phyloP scores from a whole-genome alignment of 2,113 vertebrate species.

The Mobula hypostoma region DNA sequence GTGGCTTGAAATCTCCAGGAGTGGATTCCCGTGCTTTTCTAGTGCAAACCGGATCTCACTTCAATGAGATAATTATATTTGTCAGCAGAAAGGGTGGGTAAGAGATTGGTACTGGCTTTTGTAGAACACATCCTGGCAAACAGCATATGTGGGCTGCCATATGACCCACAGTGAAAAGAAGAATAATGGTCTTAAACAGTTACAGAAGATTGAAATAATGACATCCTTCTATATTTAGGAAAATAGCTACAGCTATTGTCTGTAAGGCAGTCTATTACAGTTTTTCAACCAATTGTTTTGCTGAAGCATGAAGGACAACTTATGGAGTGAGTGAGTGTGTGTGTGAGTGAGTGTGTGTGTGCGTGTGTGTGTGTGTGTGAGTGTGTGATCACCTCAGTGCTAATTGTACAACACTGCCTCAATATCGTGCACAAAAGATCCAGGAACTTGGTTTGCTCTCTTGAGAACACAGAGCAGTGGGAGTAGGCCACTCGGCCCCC shows the following conservation, averaged over 20 bases:
- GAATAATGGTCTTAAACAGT: not conserved
- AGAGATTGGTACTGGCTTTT: not conserved
- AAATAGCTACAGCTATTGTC: not conserved
- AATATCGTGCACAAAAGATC: not conserved
- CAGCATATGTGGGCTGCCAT: not conserved
- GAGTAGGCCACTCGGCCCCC: too few relatives aligned
- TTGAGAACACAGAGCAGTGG: too few relatives aligned
- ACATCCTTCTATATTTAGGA: not conserved
- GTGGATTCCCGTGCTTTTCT: not conserved
- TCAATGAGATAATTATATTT: not conserved
- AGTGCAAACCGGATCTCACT: not conserved
- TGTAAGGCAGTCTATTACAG: not conserved
- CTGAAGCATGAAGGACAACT: not conserved
- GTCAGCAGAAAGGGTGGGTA: not conserved
- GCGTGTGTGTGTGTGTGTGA: not conserved
- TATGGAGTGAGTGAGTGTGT: not conserved
- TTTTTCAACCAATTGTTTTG: not conserved
- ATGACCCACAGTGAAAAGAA: not conserved
- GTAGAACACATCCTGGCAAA: not conserved
- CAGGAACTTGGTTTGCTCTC: too few relatives aligned
- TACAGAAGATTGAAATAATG: not conserved
- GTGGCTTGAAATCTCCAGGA: not conserved
- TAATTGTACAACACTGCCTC: not conserved
- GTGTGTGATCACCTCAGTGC: not conserved
- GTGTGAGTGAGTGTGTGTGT: too few relatives aligned